Base-by-base conservation (phyloP, 2,888 invertebrate genomes). In the Quadriops clusia region DNA sequence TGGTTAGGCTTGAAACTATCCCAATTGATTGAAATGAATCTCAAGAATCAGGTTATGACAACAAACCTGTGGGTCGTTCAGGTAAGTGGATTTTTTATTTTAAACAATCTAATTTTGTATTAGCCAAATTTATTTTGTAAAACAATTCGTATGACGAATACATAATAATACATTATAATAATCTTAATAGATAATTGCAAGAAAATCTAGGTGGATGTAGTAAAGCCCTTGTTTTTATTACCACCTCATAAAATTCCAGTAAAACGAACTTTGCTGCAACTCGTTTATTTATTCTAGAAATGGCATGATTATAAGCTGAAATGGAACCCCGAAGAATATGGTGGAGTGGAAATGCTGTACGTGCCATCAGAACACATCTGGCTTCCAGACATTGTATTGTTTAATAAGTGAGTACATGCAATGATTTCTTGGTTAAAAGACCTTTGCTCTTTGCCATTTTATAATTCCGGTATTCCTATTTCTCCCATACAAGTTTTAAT, bases 341-440 rank as follows among this genome's bases (percentile, higher is more conserved):
- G 89, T 0, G 90, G 89, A 0, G 77, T 90, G 1, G 85, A 87
- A 56, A 84, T 85, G 77, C 62, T 89, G 27, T 86, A 87, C 49
- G 91, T 95, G 9, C 94, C 94, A 1, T 91, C 94, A 0, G 91
- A 94, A 56, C 87, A 91, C 53, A 90, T 95, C 51, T 95, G 94
- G 94, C 66, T 91, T 14, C 94, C 95, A 0, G 95, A 95, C 53
- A 90, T 95, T 42, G 91, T 87, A n/a, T 67, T 87, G 3, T 87
- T 85, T 49, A 89, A 89, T 53, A 89, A 89, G 69, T 87, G 75
- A 79, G 65, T 55, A 5, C 12, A 23, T 15, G 10, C n/a, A n/a
- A n/a, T n/a, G n/a, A n/a, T n/a, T n/a, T n/a, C n/a, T n/a, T n/a
- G n/a, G n/a, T n/a, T n/a, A n/a, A n/a, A n/a, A n/a, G n/a, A n/a